phyloP scores from a whole-genome alignment of 2,797 vertebrate genomes.

The Muraenolepis orangiensis region DNA sequence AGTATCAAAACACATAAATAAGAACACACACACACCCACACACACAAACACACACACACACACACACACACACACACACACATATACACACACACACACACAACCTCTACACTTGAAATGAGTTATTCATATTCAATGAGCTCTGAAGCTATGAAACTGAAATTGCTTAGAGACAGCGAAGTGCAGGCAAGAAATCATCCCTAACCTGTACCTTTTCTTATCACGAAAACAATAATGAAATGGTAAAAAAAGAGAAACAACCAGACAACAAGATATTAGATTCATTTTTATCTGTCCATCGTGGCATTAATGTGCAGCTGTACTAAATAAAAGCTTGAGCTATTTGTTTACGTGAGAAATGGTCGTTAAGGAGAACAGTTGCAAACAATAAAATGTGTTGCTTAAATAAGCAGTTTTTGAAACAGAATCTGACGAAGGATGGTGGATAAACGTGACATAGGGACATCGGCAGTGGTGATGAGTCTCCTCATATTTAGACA shows the following conservation, averaged over 20 bases:
- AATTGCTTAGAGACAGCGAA: background rate
- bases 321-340: background rate
- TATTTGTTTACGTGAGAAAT: background rate
- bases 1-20: background rate
- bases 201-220: background rate
- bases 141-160: background rate
- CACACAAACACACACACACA: background rate
- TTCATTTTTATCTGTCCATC: background rate
- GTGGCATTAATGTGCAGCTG: background rate
- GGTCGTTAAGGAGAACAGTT: background rate
- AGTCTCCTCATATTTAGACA: background rate
- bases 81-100: background rate
- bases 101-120: background rate
- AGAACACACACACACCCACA: background rate
- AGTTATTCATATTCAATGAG: background rate
- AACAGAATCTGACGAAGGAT: background rate
- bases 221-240: background rate
- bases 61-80: background rate
- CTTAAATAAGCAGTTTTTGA: background rate
- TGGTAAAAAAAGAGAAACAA: background rate
- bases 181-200: background rate
- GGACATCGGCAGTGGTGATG: background rate
- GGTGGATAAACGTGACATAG: background rate
- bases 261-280: background rate
- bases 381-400: background rate